Evolutionary conservation across 2,888 invertebrate genomes (phyloP), one percentile per base, ranked within the genome.

Genomic region (Torymus aiolomorphi): DNA sequence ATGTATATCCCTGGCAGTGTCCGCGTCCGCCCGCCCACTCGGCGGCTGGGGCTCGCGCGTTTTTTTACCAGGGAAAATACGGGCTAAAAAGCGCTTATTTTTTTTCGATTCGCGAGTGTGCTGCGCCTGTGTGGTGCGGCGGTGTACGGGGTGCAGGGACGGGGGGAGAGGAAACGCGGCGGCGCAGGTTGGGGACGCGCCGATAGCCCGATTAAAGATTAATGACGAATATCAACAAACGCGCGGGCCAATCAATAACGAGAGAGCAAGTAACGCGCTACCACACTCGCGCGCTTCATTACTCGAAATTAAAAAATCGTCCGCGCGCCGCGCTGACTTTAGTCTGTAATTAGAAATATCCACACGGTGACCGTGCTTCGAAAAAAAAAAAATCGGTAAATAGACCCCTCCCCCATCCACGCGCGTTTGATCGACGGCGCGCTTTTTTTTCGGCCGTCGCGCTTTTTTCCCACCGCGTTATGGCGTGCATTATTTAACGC

Each of bases 221-320:
- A 89, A 89, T 88, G 87, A 88, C 86, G 87, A 89, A 88, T 88
- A 88, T 88, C 88, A 89, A 89, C 88, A 89, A 87, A 85, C 84
- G 83, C 71, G 24, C 83, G 83, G 31, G 82, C 73, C 76, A 82
- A 83, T 83, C 85, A 76, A 82, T 82, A 84, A 77, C 81, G 72
- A 62, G 82, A 74, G 82, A 62, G 56, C 80, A 3, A 31, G 31
- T 31, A 31, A 31, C 31, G 31, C 31, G 31, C 31, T 8, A 8
- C 31, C 31, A 8, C 24, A 3, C 31, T 3, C 31, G 31, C 84
- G 84, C 85, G 87, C 86, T 88, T 88, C 87, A 88, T 88, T 88
- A 86, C 85, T 84, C 83, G 86, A 86, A 88, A 88, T 88, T 88
- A 87, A 88, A 88, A 86, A 87, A 87, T 86, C 84, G 86, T 86